Conservation (phyloP, 1,140 invertebrate genomes). For the Meloidogyne floridensis region DNA sequence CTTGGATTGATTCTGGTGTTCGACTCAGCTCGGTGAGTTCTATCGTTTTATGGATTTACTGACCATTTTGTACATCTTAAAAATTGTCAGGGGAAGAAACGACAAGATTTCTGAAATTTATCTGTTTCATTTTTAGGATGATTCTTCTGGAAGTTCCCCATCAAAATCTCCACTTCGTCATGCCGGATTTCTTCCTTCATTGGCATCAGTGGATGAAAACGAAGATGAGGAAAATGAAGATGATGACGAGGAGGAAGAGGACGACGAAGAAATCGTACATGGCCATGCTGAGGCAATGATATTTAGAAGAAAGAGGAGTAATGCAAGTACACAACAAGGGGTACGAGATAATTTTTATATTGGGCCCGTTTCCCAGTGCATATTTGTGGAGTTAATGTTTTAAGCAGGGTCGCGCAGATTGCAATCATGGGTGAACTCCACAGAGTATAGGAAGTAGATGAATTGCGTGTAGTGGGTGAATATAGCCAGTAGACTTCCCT, state of each 20-base stretch:
- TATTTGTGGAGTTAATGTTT: no score
- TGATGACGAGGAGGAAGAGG: background rate
- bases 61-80: no score
- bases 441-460: no score
- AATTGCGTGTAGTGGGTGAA: no score
- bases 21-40: no score
- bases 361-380: no score
- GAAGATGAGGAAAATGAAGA: constrained; percentile 37
- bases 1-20: no score
- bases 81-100: no score
- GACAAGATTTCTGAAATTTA: background rate
- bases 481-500: no score
- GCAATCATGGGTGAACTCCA: no score
- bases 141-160: constrained; percentile 28
- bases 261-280: background rate
- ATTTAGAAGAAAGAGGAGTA: constrained; percentile 12
- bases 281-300: constrained; percentile 6
- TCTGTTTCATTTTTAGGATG: constrained; percentile 32
- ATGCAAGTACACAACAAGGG: background rate
- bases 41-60: no score
- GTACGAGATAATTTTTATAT: background rate
- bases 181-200: constrained; percentile 34
- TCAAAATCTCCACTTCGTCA: constrained; percentile 39
- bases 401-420: no score
- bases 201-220: constrained; percentile 32